phyloP scores from a whole-genome alignment of 2,113 vertebrate species.

The Scalopus aquaticus region DNA sequence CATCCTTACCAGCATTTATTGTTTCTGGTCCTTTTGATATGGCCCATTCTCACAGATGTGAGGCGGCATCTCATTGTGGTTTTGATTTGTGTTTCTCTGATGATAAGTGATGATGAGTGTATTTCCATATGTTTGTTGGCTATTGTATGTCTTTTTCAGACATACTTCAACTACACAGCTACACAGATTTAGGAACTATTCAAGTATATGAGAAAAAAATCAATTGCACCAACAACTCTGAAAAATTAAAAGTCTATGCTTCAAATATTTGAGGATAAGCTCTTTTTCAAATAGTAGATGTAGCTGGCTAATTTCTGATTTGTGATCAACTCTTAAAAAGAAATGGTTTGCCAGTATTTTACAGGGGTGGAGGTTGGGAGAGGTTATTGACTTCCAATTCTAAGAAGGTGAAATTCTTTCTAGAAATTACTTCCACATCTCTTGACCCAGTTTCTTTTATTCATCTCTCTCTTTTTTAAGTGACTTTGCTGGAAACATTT shows the following conservation, averaged over 20 bases:
- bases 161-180: neutral
- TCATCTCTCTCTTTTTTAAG: neutral
- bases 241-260: neutral
- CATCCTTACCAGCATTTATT: too few relatives aligned
- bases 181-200: neutral
- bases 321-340: neutral
- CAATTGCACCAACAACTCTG: neutral
- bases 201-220: neutral
- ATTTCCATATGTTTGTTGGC: too few relatives aligned
- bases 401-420: conserved; percentile 17
- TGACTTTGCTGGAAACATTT: neutral
- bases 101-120: too few relatives aligned
- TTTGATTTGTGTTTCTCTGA: too few relatives aligned
- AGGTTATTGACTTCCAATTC: neutral
- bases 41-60: too few relatives aligned
- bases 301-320: neutral
- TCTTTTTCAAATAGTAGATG: neutral
- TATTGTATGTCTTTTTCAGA: too few relatives aligned
- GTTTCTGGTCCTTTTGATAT: too few relatives aligned
- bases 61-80: too few relatives aligned
- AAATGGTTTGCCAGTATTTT: neutral
- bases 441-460: neutral
- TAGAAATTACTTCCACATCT: neutral
- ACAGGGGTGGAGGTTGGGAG: accelerated
- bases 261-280: neutral